Conservation (phyloP, 2,113 vertebrate species). For the Nesoenas mayeri region DNA sequence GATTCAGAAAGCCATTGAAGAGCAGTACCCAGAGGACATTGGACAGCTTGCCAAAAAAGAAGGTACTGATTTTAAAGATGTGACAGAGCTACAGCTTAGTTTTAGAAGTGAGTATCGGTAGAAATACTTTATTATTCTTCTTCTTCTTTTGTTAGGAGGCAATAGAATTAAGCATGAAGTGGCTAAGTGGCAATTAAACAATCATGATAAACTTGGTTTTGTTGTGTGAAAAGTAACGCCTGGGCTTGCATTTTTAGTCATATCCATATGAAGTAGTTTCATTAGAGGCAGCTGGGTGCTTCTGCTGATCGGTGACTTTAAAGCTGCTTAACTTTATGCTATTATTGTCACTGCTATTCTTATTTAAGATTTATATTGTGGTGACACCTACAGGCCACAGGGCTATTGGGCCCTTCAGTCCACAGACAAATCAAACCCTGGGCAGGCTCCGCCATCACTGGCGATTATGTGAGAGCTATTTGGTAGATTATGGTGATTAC, state of each 20-base stretch:
- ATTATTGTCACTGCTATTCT: not conserved
- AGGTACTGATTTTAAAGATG: conserved; percentile 72
- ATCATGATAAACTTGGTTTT: not conserved
- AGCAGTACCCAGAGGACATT: conserved; percentile 74
- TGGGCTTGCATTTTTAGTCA: not conserved
- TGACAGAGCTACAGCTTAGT: conserved; percentile 79
- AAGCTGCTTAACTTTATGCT: not conserved
- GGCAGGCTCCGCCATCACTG: not conserved
- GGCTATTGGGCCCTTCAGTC: not conserved
- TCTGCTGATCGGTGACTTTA: not conserved
- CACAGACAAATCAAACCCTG: not conserved
- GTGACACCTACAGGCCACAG: conserved; percentile 64
- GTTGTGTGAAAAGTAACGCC: not conserved
- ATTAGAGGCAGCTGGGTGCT: not conserved
- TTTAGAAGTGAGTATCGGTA: conserved; percentile 79
- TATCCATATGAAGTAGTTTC: not conserved
- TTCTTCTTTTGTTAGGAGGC: not conserved
- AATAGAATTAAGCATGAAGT: not conserved
- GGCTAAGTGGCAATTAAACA: not conserved
- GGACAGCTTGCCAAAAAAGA: conserved; percentile 66
- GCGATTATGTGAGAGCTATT: not conserved
- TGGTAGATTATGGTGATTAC: not conserved
- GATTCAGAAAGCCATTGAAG: conserved; percentile 76
- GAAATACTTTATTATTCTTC: too few relatives aligned
- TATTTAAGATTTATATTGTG: conserved; percentile 65